A percentile compares a stretch with the other conserved stretches of the same genome.
Conservation (phyloP, 2,797 vertebrate genomes). For the Eutrigla gurnardus region DNA sequence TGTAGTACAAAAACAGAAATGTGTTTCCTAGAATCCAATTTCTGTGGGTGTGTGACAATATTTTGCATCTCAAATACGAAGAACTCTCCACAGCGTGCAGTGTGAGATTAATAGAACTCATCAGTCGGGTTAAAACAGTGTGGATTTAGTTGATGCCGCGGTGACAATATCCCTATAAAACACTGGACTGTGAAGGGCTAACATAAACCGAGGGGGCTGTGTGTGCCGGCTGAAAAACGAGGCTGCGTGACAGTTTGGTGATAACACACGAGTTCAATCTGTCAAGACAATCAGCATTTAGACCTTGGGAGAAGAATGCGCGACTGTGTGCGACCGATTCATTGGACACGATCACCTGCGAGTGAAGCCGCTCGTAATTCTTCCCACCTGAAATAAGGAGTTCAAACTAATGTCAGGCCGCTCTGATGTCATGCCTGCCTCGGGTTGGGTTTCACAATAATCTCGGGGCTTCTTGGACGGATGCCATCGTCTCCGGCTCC, state of each 20-base stretch:
- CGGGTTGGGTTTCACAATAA: slow-evolving; percentile 82
- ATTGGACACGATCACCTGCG: slow-evolving; percentile 80
- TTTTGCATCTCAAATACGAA: slow-evolving; percentile 20
- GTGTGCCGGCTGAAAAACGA: slow-evolving; percentile 71
- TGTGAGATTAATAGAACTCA: slow-evolving; percentile 52
- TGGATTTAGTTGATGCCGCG: slow-evolving; percentile 50
- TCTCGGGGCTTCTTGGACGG: slow-evolving; percentile 71
- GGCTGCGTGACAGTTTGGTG: slow-evolving; percentile 70
- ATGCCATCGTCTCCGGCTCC: slow-evolving; percentile 71
- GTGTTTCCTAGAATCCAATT: slow-evolving; percentile 50
- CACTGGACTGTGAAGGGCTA: slow-evolving; percentile 70
- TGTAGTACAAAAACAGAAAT: slow-evolving; percentile 28
- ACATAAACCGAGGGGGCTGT: slow-evolving; percentile 68
- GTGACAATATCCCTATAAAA: slow-evolving; percentile 68
- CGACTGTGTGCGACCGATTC: slow-evolving; percentile 75
- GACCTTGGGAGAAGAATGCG: slow-evolving; percentile 72
- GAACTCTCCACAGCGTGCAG: slow-evolving; percentile 11
- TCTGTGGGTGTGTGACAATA: not conserved
- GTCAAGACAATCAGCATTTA: slow-evolving; percentile 80
- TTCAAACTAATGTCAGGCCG: slow-evolving; percentile 80
- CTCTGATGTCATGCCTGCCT: slow-evolving; percentile 83
- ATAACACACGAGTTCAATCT: slow-evolving; percentile 79
- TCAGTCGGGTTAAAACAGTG: slow-evolving; percentile 59
- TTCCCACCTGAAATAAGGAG: slow-evolving; percentile 81
- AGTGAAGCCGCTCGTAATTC: slow-evolving; percentile 81